Base-by-base conservation (phyloP, 2,888 invertebrate species). In the Aspidiotus rigidus region DNA sequence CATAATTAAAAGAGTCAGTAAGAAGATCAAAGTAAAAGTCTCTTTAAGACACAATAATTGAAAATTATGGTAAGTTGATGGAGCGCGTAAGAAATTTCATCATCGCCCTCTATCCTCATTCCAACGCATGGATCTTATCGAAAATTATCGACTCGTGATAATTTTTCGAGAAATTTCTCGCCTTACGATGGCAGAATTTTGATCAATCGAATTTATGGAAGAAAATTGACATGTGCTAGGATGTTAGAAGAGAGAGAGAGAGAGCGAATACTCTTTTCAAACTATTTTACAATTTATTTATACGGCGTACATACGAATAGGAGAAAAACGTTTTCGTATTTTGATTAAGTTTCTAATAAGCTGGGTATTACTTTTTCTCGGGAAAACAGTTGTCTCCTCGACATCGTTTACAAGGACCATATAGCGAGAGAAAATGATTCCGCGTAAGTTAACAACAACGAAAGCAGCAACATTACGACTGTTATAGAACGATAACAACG, bases 311-410 rank as follows among this genome's bases (percentile, higher is more conserved):
- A 66, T 28, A 5, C 28, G 28, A 28, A 28, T 28, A 28, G 28
- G 28, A 54, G 57, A 57, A 57, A 39, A 66, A 66, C 57, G 64
- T 56, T 57, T 66, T 66, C 67, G 60, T 60, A 67, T 67, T 67
- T 67, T 67, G 67, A 67, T 67, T 67, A 59, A 67, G 67, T 67
- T 67, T 67, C 60, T 60, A 60, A 67, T 60, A 67, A 67, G 67
- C 60, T 67, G 60, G 67, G 57, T 66, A 66, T 66, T 66, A 66
- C 57, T 66, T 66, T 66, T 66, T 66, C 57, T 41, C 54, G 53
- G 28, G 28, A 28, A 28, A 28, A 63, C 17, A 54, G 53, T 63
- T 49, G 49, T 59, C 39, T 59, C 59, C 49, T 49, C 49, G 11
- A n/a, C n/a, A 49, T 49, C 49, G 11, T 11, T 49, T 67, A 59